Base-by-base conservation (phyloP, 2,113 vertebrate genomes). In the Elachura formosa region DNA sequence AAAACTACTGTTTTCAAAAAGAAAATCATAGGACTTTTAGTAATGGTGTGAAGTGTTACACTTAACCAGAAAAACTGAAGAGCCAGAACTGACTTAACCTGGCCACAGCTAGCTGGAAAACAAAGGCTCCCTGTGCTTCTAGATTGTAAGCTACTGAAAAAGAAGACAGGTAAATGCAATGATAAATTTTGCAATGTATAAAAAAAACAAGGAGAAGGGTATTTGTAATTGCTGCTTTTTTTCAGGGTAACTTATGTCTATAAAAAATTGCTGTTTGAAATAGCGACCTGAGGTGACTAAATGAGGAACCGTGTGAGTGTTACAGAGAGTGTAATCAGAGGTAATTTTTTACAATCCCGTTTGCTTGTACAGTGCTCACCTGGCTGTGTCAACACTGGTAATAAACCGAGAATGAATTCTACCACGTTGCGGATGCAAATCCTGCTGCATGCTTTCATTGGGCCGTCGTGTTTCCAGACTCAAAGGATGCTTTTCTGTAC, bases 211-310 rank as follows among this genome's bases (percentile, higher is more conserved):
- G 84, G 93, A 96, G 73, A 96, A 97, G 95, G 94, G 94, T 97
- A 97, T 98, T 97, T 96, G 94, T 97, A 97, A 98, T 97, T 98
- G 98, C 98, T 98, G 98, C 98, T 98, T 98, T 98, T 96, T 98
- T 98, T 98, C 98, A 98, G 98, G 98, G 98, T 98, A 97, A 98
- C 94, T 98, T 98, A 97, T 96, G 96, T 98, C 96, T 95, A 96
- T 92, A 96, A 91, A 94, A 96, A 94, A 83, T 93, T 96, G 94
- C 96, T 98, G 94, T 98, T 97, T 97, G 96, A 97, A 98, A 96
- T 97, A 96, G 96, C 98, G 96, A 97, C 95, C 96, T 97, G 92
- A 97, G 98, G 97, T 97, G 97, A 97, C 95, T 96, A 97, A 96
- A 93, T 80, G 94, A 94, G 97, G 96, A 96, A 87, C 55, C 1